Evolutionary conservation across 2,888 invertebrate genomes (phyloP), one percentile per base, ranked within the genome.

Genomic region (Ophraella communa): DNA sequence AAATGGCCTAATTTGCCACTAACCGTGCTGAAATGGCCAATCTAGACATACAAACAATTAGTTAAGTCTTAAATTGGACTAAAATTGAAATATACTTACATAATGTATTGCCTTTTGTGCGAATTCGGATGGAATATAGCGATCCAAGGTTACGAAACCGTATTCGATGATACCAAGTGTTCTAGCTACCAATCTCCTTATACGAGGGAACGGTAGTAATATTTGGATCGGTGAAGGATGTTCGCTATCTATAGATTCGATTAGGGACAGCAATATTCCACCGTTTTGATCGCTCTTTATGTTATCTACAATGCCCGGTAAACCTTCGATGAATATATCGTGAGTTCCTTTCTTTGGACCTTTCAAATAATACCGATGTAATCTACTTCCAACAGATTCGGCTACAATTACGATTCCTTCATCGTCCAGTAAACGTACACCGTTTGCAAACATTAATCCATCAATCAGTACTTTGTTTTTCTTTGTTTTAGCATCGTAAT

Each of bases 361-460:
- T 77, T 88, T 89, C 8, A 98, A 78, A 77, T 93, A 86, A 79
- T 93, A 93, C 75, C 92, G 91, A 4, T 85, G 76, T n/a, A 97
- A 82, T 68, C 92, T 87, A 58, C 86, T 86, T 3, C 82, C 83
- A 3, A 81, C 77, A 0, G 91, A 88, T 82, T 98, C 98, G 1
- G 89, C 82, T 0, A 96, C 88, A 23, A 98, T 81, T 2, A 98
- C 78, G 76, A 91, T 94, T 65, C 92, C 89, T 79, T 93, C 91
- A 76, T 94, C 90, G 4, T 90, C 88, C 11, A 94, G 92, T 0
- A 98, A 76, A 55, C 86, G 88, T 21, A 98, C 81, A 14, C 98
- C 98, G 82, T 98, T 99, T 0, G 97, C 87, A 82, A 97, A 96
- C 80, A 87, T 89, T 0, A 98, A 76, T 51, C 91, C 86, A 67